Conservation (phyloP, 1,140 invertebrate genomes). For the Cephus cinctus region DNA sequence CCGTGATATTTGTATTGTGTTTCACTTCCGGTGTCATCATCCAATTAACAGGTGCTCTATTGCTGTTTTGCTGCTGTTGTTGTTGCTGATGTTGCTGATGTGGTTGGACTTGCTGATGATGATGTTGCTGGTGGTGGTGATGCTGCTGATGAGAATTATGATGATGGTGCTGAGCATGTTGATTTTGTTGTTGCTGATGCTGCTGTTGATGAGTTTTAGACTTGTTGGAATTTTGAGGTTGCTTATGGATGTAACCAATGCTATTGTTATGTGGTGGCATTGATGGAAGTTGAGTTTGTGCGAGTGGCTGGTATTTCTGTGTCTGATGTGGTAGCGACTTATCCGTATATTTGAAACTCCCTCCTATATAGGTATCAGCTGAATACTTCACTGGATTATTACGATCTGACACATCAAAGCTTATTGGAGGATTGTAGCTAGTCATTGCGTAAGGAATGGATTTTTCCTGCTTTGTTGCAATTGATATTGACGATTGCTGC, state of each 20-base stretch:
- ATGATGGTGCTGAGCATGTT: constrained; percentile 20
- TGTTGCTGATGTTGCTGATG: constrained; percentile 24
- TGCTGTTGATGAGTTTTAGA: constrained; percentile 11
- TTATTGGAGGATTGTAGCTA: constrained; percentile 41
- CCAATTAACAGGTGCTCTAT: constrained; percentile 61
- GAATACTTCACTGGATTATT: constrained; percentile 33
- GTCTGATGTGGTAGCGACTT: constrained; percentile 40
- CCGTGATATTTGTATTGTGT: constrained; percentile 45
- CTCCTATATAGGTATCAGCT: constrained; percentile 39
- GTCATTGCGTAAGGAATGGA: constrained; percentile 29
- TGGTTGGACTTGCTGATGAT: constrained; percentile 24
- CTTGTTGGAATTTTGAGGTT: neutral
- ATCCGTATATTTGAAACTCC: constrained; percentile 42
- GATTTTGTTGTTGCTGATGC: constrained; percentile 1
- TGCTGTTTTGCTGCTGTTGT: constrained; percentile 34
- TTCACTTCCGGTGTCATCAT: constrained; percentile 63
- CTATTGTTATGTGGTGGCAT: constrained; percentile 31
- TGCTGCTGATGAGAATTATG: constrained; percentile 20
- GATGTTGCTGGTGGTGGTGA: constrained; percentile 24
- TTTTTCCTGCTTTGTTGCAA: constrained; percentile 43
- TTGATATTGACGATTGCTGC: constrained; percentile 29
- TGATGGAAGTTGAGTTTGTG: constrained; percentile 29
- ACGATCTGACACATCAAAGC: constrained; percentile 36
- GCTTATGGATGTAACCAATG: constrained; percentile 22
- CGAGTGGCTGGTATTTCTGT: constrained; percentile 42